A percentile compares a stretch with the other conserved stretches of the same genome.
These are phyloP conservation scores for Neogale vison DNA, from an alignment of 2,113 vertebrate genomes.

Conservation along the genomic window DNA sequence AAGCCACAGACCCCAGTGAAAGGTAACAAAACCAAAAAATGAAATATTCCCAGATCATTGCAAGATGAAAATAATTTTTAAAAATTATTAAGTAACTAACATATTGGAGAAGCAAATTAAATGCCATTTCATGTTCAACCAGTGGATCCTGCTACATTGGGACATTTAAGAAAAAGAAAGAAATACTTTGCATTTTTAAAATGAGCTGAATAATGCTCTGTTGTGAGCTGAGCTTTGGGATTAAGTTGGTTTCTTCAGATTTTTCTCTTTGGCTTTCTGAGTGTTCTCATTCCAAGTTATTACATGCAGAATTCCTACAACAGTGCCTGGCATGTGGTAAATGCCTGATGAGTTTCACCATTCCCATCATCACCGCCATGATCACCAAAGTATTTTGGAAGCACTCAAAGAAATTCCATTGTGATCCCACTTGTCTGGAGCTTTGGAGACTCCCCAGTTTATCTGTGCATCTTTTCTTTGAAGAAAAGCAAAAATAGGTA, in stretches of 20 bases:
- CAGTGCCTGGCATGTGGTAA: neutral
- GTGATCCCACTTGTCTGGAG: neutral
- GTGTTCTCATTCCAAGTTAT: neutral
- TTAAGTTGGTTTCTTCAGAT: neutral
- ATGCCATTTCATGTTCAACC: neutral
- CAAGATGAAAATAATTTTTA: neutral
- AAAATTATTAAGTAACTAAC: conserved; percentile 34
- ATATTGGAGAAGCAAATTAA: neutral
- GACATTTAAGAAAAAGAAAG: neutral
- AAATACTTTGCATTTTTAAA: neutral
- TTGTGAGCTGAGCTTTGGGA: neutral
- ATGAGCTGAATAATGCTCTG: neutral
- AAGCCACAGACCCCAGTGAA: neutral
- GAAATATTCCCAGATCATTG: neutral
- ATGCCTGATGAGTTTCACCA: neutral
- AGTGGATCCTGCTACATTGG: neutral
- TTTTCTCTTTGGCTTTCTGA: conserved; percentile 3
- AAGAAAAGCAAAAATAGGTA: conserved; percentile 27
- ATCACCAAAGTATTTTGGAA: conserved; percentile 3
- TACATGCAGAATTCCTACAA: neutral
- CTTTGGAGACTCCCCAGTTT: neutral
- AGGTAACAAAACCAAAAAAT: conserved; percentile 30
- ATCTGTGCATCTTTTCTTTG: conserved; percentile 36
- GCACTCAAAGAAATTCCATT: neutral
- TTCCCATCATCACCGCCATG: neutral